Conservation (phyloP, 2,888 invertebrate genomes). For the Eupithecia inturbata region DNA sequence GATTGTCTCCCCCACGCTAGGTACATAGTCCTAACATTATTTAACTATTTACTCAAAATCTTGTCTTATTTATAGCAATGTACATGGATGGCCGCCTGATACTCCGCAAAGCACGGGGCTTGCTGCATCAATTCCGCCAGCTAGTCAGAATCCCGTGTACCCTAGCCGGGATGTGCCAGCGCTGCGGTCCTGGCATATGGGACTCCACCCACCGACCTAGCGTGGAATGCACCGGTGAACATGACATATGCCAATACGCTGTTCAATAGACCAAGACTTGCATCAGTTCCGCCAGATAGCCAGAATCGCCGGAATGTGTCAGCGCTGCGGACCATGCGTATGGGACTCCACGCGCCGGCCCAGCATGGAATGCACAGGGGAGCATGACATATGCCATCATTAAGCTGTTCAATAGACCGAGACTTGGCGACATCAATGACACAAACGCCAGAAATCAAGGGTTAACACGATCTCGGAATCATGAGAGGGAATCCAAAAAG, state of each 20-base stretch:
- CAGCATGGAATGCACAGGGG: constrained; percentile 91
- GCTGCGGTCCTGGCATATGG: constrained; percentile 97
- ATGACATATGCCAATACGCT: constrained; percentile 82
- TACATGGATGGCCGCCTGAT: constrained; percentile 98
- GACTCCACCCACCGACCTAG: constrained; percentile 95
- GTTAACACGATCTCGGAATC: neutral
- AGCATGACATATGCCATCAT: constrained; percentile 84
- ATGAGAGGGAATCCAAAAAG: neutral
- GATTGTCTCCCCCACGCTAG: too few relatives aligned
- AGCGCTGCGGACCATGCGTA: constrained; percentile 84
- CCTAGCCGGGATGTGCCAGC: constrained; percentile 92
- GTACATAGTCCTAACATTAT: too few relatives aligned
- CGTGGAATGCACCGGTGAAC: constrained; percentile 91
- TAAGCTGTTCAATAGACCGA: constrained; percentile 69
- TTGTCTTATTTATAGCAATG: constrained; percentile 86
- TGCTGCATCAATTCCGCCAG: constrained; percentile 95
- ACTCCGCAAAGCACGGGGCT: constrained; percentile 94
- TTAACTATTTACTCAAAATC: neutral
- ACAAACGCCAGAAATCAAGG: neutral
- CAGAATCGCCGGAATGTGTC: neutral
- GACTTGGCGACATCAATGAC: neutral
- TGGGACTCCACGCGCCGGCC: constrained; percentile 97
- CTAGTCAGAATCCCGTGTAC: constrained; percentile 94
- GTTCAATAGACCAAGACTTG: constrained; percentile 58
- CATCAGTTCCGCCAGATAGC: neutral